Evolutionary conservation across 2,888 invertebrate species (phyloP).

Genomic region (Euproctis similis): DNA sequence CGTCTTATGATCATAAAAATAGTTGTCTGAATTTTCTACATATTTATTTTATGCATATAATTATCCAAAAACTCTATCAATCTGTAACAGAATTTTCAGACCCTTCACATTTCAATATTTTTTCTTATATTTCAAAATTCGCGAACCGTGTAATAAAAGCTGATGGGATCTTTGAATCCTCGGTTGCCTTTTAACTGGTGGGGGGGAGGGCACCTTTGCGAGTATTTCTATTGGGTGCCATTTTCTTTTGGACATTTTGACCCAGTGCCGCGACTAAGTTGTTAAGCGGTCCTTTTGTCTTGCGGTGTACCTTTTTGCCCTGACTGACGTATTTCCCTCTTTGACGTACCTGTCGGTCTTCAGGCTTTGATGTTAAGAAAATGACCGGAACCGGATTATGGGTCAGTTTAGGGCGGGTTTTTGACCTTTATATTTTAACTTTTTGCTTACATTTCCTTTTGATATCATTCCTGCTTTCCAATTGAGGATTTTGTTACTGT

Average conservation of each 20-base stretch:
- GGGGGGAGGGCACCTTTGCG: slow-evolving; percentile 54
- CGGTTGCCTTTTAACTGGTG: slow-evolving; percentile 49
- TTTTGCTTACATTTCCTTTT: too few relatives aligned
- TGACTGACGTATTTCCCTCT: too few relatives aligned
- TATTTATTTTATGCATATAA: too few relatives aligned
- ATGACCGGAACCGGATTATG: slow-evolving; percentile 21
- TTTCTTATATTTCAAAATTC: slow-evolving; percentile 30
- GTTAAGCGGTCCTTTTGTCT: slow-evolving; percentile 33
- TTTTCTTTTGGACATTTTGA: slow-evolving; percentile 29
- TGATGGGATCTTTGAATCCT: slow-evolving; percentile 55
- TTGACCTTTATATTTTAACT: too few relatives aligned
- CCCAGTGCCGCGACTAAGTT: slow-evolving; percentile 33
- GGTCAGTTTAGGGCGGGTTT: slow-evolving; percentile 12
- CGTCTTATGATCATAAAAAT: too few relatives aligned
- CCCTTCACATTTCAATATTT: too few relatives aligned
- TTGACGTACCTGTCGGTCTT: slow-evolving; percentile 15
- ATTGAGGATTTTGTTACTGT: too few relatives aligned
- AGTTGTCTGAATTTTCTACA: too few relatives aligned
- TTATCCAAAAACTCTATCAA: too few relatives aligned
- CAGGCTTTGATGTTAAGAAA: slow-evolving; percentile 18
- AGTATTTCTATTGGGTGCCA: slow-evolving; percentile 32
- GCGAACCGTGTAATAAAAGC: slow-evolving; percentile 59
- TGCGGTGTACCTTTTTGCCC: slow-evolving; percentile 16
- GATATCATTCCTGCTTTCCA: too few relatives aligned
- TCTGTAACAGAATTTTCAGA: too few relatives aligned